These are phyloP conservation scores for Felis chaus DNA, from an alignment of 2,113 vertebrate species.

Conservation along the genomic window DNA sequence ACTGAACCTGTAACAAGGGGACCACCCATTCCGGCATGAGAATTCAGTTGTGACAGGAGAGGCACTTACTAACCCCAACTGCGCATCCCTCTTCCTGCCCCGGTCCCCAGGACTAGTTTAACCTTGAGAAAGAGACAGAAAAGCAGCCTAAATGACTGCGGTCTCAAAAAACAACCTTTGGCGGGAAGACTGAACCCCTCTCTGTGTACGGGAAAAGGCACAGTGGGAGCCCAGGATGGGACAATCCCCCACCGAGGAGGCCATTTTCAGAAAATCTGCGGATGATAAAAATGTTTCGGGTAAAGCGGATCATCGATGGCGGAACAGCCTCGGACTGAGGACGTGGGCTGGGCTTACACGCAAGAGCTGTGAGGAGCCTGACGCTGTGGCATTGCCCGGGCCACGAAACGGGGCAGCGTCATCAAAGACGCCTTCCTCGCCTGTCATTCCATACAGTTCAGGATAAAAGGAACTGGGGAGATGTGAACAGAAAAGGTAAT, in stretches of 20 bases:
- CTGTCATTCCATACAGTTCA: not conserved
- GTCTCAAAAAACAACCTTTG: not conserved
- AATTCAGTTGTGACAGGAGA: not conserved
- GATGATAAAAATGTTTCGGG: not conserved
- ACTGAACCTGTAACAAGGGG: conserved; percentile 90
- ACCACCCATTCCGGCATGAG: not conserved
- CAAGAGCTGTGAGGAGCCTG: not conserved
- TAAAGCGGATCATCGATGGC: not conserved
- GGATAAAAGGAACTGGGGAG: not conserved
- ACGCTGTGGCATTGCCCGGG: not conserved
- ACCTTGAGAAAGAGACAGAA: not conserved
- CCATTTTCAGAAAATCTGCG: not conserved
- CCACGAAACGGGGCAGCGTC: not conserved
- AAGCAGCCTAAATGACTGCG: not conserved
- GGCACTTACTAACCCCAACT: not conserved
- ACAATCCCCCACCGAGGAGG: not conserved
- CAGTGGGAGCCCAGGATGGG: not conserved
- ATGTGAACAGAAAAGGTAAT: not conserved
- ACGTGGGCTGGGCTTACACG: not conserved
- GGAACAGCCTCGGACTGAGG: not conserved
- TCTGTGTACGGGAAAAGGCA: not conserved
- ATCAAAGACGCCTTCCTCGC: not conserved
- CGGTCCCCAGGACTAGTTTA: not conserved
- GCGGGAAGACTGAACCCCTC: not conserved
- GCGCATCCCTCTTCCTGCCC: not conserved